Evolutionary conservation across 1,140 invertebrate genomes (phyloP).

Genomic region (Bactericera cockerelli): DNA sequence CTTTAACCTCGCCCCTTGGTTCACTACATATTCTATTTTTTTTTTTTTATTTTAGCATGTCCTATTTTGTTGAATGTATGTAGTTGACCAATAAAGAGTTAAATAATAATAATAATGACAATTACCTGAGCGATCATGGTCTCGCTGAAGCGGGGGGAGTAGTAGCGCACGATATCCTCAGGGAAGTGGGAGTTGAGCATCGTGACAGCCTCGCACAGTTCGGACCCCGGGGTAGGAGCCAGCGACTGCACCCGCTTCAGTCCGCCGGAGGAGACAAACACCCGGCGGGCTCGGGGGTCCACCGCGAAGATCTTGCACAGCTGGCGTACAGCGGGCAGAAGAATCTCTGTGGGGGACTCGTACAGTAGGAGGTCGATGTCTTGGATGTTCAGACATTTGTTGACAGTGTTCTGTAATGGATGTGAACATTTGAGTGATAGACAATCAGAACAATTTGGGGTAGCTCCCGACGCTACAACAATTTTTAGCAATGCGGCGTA

Average conservation of each 20-base stretch:
- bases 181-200: neutral
- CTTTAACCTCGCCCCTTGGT: no score
- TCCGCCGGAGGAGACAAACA: neutral
- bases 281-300: neutral
- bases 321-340: neutral
- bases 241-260: neutral
- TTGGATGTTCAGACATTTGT: neutral
- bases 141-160: neutral
- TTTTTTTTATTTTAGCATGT: no score
- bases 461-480: no score
- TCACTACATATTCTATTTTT: no score
- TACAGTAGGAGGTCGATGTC: neutral
- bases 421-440: no score
- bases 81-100: no score
- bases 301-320: neutral
- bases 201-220: neutral
- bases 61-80: no score
- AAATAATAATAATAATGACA: no score
- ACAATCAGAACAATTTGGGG: no score
- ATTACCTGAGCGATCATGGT: neutral
- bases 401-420: neutral
- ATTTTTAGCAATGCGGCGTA: no score
- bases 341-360: neutral
- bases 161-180: neutral
- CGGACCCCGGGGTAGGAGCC: neutral